Conservation (phyloP, 2,888 invertebrate genomes). For the Cephus spinipes region DNA sequence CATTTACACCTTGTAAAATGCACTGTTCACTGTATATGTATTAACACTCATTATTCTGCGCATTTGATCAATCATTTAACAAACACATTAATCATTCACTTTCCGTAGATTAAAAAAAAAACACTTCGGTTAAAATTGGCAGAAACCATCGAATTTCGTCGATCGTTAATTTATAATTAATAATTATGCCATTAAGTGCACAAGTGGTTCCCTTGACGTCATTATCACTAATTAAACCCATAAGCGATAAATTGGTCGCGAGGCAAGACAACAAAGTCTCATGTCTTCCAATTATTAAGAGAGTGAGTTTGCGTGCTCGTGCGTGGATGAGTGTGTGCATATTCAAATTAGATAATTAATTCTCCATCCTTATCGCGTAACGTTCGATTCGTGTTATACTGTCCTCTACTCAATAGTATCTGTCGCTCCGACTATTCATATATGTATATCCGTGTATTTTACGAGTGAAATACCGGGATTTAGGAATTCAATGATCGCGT, state of each 20-base stretch:
- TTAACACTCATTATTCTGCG: neutral
- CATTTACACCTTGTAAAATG: neutral
- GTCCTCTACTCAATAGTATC: neutral
- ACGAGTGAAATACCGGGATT: neutral
- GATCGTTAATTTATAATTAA: neutral
- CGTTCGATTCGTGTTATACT: neutral
- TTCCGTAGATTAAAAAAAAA: neutral
- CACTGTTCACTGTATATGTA: neutral
- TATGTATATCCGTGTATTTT: neutral
- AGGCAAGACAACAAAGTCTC: constrained; percentile 55
- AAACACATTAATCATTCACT: neutral
- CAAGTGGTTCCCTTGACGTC: neutral
- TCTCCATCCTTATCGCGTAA: neutral
- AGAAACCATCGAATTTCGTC: neutral
- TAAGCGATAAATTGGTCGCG: neutral
- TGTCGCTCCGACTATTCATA: neutral
- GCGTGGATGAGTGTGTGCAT: constrained; percentile 17
- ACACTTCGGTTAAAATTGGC: neutral
- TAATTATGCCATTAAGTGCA: neutral
- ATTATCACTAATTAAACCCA: neutral
- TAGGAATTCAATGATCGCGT: neutral
- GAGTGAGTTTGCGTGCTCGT: constrained; percentile 29
- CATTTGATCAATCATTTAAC: neutral
- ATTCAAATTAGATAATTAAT: neutral
- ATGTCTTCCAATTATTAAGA: constrained; percentile 58